Percentiles rank a stretch among this genome's conserved stretches.
Evolutionary conservation across 2,888 invertebrate genomes (phyloP).

Genomic region (Drosophila diplacantha): DNA sequence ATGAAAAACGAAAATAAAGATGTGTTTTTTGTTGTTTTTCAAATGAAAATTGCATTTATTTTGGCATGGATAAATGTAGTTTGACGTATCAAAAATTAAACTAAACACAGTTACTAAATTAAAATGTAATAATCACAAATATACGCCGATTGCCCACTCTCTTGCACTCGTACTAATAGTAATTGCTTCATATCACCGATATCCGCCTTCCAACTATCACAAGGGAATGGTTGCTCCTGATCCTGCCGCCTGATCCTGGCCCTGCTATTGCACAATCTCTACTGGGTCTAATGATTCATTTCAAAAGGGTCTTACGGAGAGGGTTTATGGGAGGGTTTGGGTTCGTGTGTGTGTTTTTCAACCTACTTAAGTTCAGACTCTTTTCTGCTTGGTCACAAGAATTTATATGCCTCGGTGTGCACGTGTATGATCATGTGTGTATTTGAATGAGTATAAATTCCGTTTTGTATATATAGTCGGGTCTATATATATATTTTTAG

Average conservation of each 20-base stretch:
- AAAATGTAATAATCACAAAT: slow-evolving; percentile 51
- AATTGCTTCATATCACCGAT: slow-evolving; percentile 69
- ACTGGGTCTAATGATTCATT: slow-evolving; percentile 3
- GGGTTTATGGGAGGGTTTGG: slow-evolving; percentile 9
- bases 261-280: slow-evolving; percentile 16
- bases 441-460: slow-evolving; percentile 43
- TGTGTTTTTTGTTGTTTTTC: background rate
- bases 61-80: slow-evolving; percentile 40
- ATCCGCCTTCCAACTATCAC: slow-evolving; percentile 58
- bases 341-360: slow-evolving; percentile 31
- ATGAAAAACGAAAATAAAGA: background rate
- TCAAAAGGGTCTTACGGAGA: background rate
- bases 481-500: slow-evolving; percentile 28
- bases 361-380: slow-evolving; percentile 69
- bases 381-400: slow-evolving; percentile 68
- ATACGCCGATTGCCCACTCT: slow-evolving; percentile 18
- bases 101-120: slow-evolving; percentile 47
- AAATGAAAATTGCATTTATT: slow-evolving; percentile 53
- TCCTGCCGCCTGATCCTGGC: slow-evolving; percentile 1
- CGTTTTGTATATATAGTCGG: slow-evolving; percentile 24
- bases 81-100: slow-evolving; percentile 31
- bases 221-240: slow-evolving; percentile 32
- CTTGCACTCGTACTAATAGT: slow-evolving; percentile 46
- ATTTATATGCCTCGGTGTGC: slow-evolving; percentile 36
- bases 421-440: slow-evolving; percentile 19